phyloP scores from a whole-genome alignment of 2,113 vertebrate genomes.

The Clinocottus analis region DNA sequence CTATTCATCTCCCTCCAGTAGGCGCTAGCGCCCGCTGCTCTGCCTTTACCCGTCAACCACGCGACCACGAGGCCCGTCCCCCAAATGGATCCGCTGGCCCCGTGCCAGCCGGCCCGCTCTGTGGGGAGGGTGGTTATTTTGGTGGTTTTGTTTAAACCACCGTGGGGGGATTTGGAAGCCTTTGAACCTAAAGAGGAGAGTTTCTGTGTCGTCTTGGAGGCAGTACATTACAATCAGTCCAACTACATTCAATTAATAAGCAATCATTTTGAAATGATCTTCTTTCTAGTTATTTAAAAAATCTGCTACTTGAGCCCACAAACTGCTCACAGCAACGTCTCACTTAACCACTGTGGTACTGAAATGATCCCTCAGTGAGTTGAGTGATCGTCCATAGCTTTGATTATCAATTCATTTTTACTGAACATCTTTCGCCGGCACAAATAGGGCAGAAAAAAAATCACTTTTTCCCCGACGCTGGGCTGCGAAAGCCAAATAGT shows the following conservation, averaged over 20 bases:
- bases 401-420: background rate
- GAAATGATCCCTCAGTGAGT: background rate
- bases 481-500: too few relatives aligned
- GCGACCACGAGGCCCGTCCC: conserved; percentile 55
- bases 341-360: background rate
- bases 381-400: background rate
- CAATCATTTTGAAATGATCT: background rate
- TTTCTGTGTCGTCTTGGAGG: conserved; percentile 32
- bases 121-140: conserved; percentile 23
- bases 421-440: too few relatives aligned
- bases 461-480: too few relatives aligned
- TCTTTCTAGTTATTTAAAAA: background rate
- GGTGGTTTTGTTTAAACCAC: conserved; percentile 42
- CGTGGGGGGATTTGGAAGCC: conserved; percentile 19
- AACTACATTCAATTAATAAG: conserved; percentile 3
- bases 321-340: background rate
- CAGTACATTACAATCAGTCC: conserved; percentile 8
- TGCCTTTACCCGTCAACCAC: conserved; percentile 53
- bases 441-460: too few relatives aligned
- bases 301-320: background rate
- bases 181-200: conserved; percentile 47
- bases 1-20: conserved; percentile 31
- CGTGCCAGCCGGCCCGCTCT: conserved; percentile 42
- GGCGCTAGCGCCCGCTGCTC: conserved; percentile 37
- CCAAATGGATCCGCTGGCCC: conserved; percentile 47